Conservation (phyloP, 2,797 vertebrate genomes). For the Capromys pilorides region DNA sequence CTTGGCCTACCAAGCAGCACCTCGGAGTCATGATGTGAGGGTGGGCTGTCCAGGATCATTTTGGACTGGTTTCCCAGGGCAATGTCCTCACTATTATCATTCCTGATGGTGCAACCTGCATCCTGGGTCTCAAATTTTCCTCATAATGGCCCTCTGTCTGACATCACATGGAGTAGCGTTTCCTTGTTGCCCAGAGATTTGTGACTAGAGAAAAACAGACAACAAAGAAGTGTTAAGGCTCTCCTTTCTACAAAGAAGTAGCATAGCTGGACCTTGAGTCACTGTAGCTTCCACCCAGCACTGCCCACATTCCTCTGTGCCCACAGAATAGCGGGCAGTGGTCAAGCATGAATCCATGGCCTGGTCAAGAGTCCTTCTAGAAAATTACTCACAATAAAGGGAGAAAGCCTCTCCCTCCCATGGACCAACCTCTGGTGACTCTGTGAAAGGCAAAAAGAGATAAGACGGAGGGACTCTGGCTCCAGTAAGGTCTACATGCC, state of each 20-base stretch:
- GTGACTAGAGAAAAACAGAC: not conserved
- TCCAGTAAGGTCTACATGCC: accelerated
- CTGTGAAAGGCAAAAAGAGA: not conserved
- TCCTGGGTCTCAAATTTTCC: not conserved
- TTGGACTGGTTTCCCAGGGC: not conserved
- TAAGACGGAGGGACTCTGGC: too few relatives aligned
- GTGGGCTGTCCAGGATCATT: not conserved
- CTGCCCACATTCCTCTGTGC: accelerated
- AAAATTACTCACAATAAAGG: not conserved
- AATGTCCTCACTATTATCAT: not conserved
- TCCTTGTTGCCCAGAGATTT: not conserved
- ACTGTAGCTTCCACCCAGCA: not conserved
- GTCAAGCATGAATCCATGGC: not conserved
- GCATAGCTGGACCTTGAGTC: not conserved
- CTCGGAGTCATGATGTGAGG: too few relatives aligned
- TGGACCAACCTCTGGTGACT: not conserved
- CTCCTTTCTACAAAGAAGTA: not conserved
- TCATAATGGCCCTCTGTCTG: not conserved
- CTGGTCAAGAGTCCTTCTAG: not conserved
- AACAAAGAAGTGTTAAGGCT: not conserved
- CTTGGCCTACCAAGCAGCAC: not conserved
- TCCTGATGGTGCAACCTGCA: accelerated
- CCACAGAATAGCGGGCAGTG: not conserved
- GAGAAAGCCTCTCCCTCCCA: not conserved
- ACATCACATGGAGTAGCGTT: not conserved